Evolutionary conservation across 2,888 invertebrate genomes (phyloP), one percentile per base, ranked within the genome.

Genomic region (Caradrina kadenii): DNA sequence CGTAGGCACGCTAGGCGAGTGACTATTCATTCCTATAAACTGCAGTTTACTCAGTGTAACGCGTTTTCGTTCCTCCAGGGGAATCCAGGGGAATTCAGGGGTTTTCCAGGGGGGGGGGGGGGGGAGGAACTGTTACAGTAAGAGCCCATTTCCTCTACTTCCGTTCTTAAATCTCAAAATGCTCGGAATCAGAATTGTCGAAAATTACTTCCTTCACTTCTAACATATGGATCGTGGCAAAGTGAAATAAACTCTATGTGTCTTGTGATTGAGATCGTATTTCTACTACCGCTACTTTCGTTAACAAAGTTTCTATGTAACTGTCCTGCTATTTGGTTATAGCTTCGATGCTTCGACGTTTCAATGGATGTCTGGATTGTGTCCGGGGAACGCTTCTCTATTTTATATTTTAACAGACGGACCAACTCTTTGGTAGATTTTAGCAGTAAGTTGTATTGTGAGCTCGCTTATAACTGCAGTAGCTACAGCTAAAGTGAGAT

Each of bases 391-490:
- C 49, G 73, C 85, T 84, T 80, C 67, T 80, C 72, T 80, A 77
- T 70, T 78, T 78, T 85, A 90, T 91, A 90, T 88, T 92, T 91
- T 90, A 91, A 89, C 92, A 88, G 90, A 92, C 83, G 94, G 94
- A 94, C 94, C 94, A 94, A 94, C 87, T 92, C 91, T 92, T 88
- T 89, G 87, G 89, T 94, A 93, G 92, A 88, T 84, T 90, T 89
- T 93, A 94, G 92, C 86, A 87, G 89, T 94, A 92, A 93, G 91
- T 89, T 87, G 77, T 84, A 81, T 84, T 84, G 82, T 81, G 69
- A 84, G 75, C 82, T 75, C 81, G 85, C 86, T 89, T 89, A 82
- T 86, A 83, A 85, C 89, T 89, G 86, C 87, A 86, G 76, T 82
- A 79, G 71, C 77, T 76, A 81, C 7, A 3, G 35, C 35, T 76